phyloP scores from a whole-genome alignment of 2,113 vertebrate species.

The Tichodroma muraria region DNA sequence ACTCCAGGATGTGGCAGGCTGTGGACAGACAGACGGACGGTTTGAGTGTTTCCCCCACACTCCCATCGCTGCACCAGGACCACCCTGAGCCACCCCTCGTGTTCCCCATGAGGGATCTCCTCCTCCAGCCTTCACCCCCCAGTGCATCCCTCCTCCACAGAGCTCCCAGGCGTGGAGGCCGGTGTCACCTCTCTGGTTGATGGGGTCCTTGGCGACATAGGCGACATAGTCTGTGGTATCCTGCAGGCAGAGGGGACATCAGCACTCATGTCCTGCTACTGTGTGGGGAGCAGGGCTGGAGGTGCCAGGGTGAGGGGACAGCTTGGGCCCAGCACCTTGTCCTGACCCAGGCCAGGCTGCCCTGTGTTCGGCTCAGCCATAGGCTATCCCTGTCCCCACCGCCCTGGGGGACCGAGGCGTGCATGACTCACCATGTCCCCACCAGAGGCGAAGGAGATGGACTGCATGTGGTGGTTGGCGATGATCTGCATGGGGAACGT shows the following conservation, averaged over 20 bases:
- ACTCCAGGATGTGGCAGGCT: constrained; percentile 98
- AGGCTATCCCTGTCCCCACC: neutral
- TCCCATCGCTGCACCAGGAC: neutral
- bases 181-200: constrained; percentile 78
- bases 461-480: constrained; percentile 86
- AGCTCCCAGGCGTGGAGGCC: accelerated
- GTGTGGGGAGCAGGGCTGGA: neutral
- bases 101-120: accelerated
- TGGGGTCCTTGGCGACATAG: constrained; percentile 80
- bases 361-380: accelerated
- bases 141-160: neutral
- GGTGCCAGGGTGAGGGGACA: accelerated
- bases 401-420: accelerated
- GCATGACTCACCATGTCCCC: constrained; percentile 77
- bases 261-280: accelerated
- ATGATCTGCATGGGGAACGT: constrained; percentile 71
- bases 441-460: constrained; percentile 86
- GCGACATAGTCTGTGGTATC: constrained; percentile 83
- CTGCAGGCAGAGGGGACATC: constrained; percentile 59
- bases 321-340: accelerated
- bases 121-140: neutral
- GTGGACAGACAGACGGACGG: accelerated
- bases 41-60: accelerated
- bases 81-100: accelerated
- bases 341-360: neutral